These are phyloP conservation scores for Silurus aristotelis DNA, from an alignment of 2,797 vertebrate genomes.

Conservation along the genomic window DNA sequence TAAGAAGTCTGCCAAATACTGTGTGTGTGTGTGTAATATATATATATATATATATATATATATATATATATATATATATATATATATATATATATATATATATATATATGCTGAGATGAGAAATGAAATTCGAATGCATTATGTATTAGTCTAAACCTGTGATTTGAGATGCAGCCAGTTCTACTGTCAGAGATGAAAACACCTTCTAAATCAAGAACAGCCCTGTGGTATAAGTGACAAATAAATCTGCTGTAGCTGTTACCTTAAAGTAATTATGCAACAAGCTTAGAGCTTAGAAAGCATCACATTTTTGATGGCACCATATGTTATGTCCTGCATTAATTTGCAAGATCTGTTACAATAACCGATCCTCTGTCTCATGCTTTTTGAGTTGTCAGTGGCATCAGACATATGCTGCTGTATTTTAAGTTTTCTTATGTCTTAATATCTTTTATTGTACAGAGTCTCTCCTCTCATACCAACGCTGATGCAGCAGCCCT, in stretches of 20 bases:
- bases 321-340: neutral
- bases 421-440: neutral
- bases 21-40: too few relatives aligned
- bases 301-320: neutral
- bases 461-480: slow-evolving; percentile 79
- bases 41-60: too few relatives aligned
- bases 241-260: neutral
- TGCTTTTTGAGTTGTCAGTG: neutral
- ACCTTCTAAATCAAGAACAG: neutral
- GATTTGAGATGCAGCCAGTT: neutral
- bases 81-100: too few relatives aligned
- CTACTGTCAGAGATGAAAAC: neutral
- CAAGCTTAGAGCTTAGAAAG: neutral
- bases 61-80: too few relatives aligned
- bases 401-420: neutral
- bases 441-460: slow-evolving; percentile 32
- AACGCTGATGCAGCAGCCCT: slow-evolving; percentile 73
- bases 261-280: neutral
- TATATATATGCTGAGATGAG: neutral
- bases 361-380: neutral
- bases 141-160: neutral
- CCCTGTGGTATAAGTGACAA: neutral
- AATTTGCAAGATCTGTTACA: neutral
- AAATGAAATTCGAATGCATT: neutral
- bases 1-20: too few relatives aligned